Evolutionary conservation across 1,140 invertebrate genomes (phyloP).

Genomic region (Pogonus chalceus): DNA sequence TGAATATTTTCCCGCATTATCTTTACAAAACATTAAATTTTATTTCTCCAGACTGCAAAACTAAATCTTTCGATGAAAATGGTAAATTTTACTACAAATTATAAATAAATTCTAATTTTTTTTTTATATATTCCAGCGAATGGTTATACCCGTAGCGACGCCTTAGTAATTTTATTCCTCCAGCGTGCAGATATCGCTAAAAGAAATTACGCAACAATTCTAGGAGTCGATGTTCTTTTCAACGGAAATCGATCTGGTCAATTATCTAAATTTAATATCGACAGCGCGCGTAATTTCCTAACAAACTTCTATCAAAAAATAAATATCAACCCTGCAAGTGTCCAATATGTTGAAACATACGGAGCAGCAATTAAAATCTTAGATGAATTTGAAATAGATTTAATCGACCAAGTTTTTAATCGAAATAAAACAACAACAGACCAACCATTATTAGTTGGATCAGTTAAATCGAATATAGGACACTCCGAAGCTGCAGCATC

Average conservation of each 20-base stretch:
- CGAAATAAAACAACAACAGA: constrained; percentile 24
- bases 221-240: constrained; percentile 49
- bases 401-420: constrained; percentile 46
- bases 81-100: constrained; percentile 33
- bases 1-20: constrained; percentile 53
- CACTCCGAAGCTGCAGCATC: constrained; percentile 61
- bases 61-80: constrained; percentile 57
- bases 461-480: constrained; percentile 68
- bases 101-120: background rate
- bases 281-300: constrained; percentile 39
- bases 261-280: constrained; percentile 44
- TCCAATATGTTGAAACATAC: constrained; percentile 65
- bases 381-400: constrained; percentile 33
- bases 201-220: constrained; percentile 56
- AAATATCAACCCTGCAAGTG: constrained; percentile 46
- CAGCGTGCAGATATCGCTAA: constrained; percentile 72
- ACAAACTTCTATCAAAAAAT: constrained; percentile 50
- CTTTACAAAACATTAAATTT: constrained; percentile 49
- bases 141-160: constrained; percentile 66
- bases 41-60: constrained; percentile 54
- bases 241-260: constrained; percentile 49
- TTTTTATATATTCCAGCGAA: constrained; percentile 52
- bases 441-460: constrained; percentile 57
- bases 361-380: constrained; percentile 40
- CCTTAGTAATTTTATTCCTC: constrained; percentile 68